A percentile compares a stretch with the other conserved stretches of the same genome.
phyloP scores from a whole-genome alignment of 2,797 vertebrate species.

The Petrocephalus schoutedeni region DNA sequence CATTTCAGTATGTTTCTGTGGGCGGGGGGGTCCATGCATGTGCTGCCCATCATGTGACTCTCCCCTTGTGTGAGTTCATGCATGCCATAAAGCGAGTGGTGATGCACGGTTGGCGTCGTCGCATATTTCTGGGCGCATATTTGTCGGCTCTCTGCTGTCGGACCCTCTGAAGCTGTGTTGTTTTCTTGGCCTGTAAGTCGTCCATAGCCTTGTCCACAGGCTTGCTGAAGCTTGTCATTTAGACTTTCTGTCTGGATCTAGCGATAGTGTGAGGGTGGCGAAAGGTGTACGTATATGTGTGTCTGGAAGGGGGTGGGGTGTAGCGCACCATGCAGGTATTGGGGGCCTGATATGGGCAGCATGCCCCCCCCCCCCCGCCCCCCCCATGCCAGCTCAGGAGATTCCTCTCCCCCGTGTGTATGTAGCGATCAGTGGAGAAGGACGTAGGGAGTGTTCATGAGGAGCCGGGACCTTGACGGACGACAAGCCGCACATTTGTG shows the following conservation, averaged over 20 bases:
- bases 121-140: conserved; percentile 23
- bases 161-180: not conserved
- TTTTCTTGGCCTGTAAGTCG: not conserved
- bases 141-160: not conserved
- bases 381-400: not conserved
- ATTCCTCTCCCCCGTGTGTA: not conserved
- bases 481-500: not conserved
- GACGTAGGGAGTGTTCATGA: not conserved
- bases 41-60: not conserved
- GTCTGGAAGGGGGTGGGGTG: conserved; percentile 35
- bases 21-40: not conserved
- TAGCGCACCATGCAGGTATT: not conserved
- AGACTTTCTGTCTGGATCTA: not conserved
- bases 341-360: not conserved
- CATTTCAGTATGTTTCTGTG: not conserved
- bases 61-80: not conserved
- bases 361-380: not conserved
- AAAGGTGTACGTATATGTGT: conserved; percentile 26
- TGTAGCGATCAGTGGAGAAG: not conserved
- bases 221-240: not conserved
- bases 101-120: conserved; percentile 28
- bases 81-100: conserved; percentile 30
- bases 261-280: not conserved
- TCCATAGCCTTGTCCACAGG: not conserved
- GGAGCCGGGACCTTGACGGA: not conserved